A percentile compares a stretch with the other conserved stretches of the same genome.
Evolutionary conservation across 2,888 invertebrate genomes (phyloP).

Genomic region (Periphyllus acericola): DNA sequence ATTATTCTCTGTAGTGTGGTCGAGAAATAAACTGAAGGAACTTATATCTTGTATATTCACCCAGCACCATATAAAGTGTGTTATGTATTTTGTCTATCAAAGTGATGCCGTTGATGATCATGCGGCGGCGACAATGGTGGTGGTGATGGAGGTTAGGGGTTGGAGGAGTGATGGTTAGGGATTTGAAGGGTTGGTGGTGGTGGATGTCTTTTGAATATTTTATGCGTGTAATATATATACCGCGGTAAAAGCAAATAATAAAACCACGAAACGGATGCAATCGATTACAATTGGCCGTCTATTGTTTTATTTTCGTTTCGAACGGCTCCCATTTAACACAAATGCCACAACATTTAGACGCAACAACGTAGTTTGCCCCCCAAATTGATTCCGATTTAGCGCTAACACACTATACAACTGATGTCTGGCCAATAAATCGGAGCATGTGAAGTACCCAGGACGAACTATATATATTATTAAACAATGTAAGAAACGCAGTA

Average conservation of each 20-base stretch:
- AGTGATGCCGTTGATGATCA: background rate
- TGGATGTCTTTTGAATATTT: slow-evolving; percentile 14
- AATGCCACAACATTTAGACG: background rate
- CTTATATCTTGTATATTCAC: background rate
- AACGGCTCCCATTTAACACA: background rate
- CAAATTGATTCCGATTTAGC: background rate
- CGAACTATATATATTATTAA: background rate
- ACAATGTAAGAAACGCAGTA: background rate
- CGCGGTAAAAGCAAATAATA: background rate
- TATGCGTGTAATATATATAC: background rate
- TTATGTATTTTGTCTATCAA: background rate
- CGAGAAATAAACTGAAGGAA: background rate
- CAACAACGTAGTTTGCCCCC: background rate
- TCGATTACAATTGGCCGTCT: background rate
- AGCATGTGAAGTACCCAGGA: background rate
- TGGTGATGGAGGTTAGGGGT: too few relatives aligned
- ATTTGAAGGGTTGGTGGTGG: background rate
- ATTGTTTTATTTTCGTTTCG: background rate
- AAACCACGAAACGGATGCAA: background rate
- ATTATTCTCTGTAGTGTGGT: background rate
- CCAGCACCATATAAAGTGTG: background rate
- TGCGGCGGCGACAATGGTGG: background rate
- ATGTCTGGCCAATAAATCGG: background rate
- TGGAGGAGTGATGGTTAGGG: too few relatives aligned
- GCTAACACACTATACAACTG: background rate